Evolutionary conservation across 2,797 vertebrate species (phyloP), one percentile per base, ranked within the genome.

Genomic region (Bothrops alternatus): DNA sequence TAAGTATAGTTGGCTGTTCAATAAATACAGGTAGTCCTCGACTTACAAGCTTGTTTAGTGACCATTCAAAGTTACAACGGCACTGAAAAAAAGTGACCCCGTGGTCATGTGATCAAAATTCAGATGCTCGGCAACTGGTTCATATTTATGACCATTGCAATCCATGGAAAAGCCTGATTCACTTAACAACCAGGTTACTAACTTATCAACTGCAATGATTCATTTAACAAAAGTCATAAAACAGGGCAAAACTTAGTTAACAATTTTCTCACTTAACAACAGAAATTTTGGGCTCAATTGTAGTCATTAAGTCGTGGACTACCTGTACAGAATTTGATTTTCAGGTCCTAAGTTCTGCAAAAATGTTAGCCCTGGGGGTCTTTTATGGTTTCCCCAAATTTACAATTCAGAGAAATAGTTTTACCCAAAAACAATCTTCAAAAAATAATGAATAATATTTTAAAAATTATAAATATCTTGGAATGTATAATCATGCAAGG

Each of bases 381-480:
- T 61, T 92, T 92, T 89, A 89, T 89, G 7, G 25, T 87, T 78
- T 61, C 42, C 20, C 60, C 78, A 89, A 85, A 89, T 82, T 56
- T 16, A 20, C 25, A 53, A 47, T 18, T 56, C 37, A n/a, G 88
- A 55, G 42, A 78, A 78, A n/a, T 65, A 53, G 25, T 82, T 92
- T 61, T 50, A n/a, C 56, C 47, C 28, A 28, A 26, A 53, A 60
- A 89, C 53, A 82, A 60, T 57, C 26, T 89, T 57, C 28, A 82
- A 85, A 92, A 50, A 89, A 73, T 23, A 57, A 7, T 58, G 32
- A 88, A 32, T 13, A 63, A 14, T 13, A 58, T 20, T 61, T 65
- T 1, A n/a, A 63, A 55, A 69, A 14, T 3, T 61, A 53, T 88
- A 82, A 58, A 23, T 58, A 50, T 53, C 28, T 90, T 82, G 32